Evolutionary conservation across 2,113 vertebrate genomes (phyloP).

Genomic region (Pelobates fuscus): DNA sequence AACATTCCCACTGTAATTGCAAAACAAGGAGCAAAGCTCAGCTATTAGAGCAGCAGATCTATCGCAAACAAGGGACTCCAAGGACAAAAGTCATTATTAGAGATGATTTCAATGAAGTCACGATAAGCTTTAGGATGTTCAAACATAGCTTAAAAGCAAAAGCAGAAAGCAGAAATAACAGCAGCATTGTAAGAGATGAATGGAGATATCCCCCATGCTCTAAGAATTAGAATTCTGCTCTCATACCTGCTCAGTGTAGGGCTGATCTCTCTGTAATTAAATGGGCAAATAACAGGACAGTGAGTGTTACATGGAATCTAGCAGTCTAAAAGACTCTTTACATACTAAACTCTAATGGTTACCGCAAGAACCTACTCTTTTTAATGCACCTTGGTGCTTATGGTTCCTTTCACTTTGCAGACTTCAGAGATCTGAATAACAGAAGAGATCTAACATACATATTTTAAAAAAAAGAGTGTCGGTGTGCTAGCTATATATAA

Average conservation of each 20-base stretch:
- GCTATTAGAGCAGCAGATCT: slow-evolving; percentile 18
- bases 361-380: too few relatives aligned
- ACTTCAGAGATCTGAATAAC: too few relatives aligned
- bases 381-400: too few relatives aligned
- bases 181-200: slow-evolving; percentile 15
- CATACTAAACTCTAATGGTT: too few relatives aligned
- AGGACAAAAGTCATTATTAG: slow-evolving; percentile 8
- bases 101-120: background rate
- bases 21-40: slow-evolving; percentile 13
- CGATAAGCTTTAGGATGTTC: background rate
- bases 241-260: slow-evolving; percentile 77
- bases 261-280: slow-evolving; percentile 79
- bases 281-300: slow-evolving; percentile 57
- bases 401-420: too few relatives aligned
- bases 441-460: too few relatives aligned
- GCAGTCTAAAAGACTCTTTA: too few relatives aligned
- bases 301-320: slow-evolving; percentile 25
- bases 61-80: background rate
- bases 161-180: slow-evolving; percentile 40
- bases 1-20: slow-evolving; percentile 27
- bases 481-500: too few relatives aligned
- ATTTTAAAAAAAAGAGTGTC: too few relatives aligned
- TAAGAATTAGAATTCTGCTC: slow-evolving; percentile 63
- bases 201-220: slow-evolving; percentile 26
- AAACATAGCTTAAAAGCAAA: slow-evolving; percentile 30